Base-by-base conservation (phyloP, 2,797 vertebrate species). In the Premnoplex brunnescens region DNA sequence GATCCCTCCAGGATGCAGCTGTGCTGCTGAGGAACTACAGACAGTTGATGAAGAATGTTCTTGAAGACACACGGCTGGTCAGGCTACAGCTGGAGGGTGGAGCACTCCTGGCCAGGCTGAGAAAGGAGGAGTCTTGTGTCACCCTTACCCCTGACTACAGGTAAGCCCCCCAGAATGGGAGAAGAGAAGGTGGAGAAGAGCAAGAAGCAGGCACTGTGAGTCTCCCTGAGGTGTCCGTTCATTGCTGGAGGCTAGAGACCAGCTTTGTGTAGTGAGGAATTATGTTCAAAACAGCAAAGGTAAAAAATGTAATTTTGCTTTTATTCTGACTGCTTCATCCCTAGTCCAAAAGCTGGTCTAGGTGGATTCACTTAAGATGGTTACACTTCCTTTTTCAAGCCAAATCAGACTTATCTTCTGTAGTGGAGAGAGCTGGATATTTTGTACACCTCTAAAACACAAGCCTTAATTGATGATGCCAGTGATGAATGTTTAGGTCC, bases 41-140 rank as follows among this genome's bases (percentile, higher is more conserved):
- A 69, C 97, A 97, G 10, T 71, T 99, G 93, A 99, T 99, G 99
- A 93, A 97, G 43, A 97, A 91, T 0, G 97, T 99, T 56, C 98
- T 99, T 7, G 98, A 98, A 26, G 99, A 99, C 5, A 68, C 96
- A 4, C 97, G 95, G 83, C 97, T 99, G 96, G 98, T 98, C 71
- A 98, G 97, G 88, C 95, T 99, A 59, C 99, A 99, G 96, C 97
- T 98, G 96, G 99, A 99, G 85, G 99, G 99, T 10, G 98, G 98
- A 62, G 98, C 98, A 0, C 98, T 98, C 7, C 95, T 99, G 92
- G 98, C 98, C 3, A 96, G 98, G 75, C 97, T 99, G 56, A 98
- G 98, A 74, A 98, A 99, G 87, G 99, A 99, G 64, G 98, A 98
- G 37, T 97, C 98, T 48, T 97, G 97, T 32, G 95, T 98, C 55